A percentile compares a stretch with the other conserved stretches of the same genome.
Evolutionary conservation across 64 coral and sea anemone genomes (phyloP).

Genomic region (Dendrophyllia cribrosa): DNA sequence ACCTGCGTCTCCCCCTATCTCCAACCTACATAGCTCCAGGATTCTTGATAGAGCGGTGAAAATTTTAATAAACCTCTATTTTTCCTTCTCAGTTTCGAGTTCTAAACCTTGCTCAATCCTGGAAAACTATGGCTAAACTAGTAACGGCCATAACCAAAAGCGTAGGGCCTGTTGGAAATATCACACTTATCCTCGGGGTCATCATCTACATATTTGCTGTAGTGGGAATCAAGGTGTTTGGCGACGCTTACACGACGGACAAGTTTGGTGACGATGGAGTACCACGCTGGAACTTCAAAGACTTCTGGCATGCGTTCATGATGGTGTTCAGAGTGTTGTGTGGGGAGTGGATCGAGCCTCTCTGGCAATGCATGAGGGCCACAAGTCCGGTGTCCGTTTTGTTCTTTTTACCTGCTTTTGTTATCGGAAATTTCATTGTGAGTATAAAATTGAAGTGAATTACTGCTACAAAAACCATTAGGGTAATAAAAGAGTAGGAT

Average conservation of each 20-base stretch:
- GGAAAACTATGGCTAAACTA: constrained; percentile 94
- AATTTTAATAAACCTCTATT: not conserved
- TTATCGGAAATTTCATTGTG: constrained; percentile 94
- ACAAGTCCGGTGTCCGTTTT: constrained; percentile 69
- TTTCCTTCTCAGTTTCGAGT: constrained; percentile 69
- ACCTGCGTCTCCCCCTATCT: too few species aligned
- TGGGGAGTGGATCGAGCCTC: constrained; percentile 93
- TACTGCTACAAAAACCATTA: too few species aligned
- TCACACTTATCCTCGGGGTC: constrained; percentile 88
- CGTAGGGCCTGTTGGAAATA: constrained; percentile 86
- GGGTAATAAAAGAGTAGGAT: too few species aligned
- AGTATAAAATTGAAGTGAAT: constrained; percentile 27
- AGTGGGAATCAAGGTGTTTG: constrained; percentile 87
- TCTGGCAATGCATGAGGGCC: constrained; percentile 93
- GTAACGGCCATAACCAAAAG: constrained; percentile 87
- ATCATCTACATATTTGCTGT: constrained; percentile 96
- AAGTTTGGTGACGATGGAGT: constrained; percentile 72
- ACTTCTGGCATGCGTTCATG: constrained; percentile 96
- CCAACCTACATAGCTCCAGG: too few species aligned
- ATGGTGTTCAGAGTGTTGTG: constrained; percentile 97
- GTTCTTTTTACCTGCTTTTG: constrained; percentile 85
- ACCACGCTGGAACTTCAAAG: constrained; percentile 94
- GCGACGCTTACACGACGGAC: constrained; percentile 70
- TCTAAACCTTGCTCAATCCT: constrained; percentile 88
- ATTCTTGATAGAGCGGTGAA: too few species aligned